Conservation (phyloP, 2,113 vertebrate genomes). For the Bubalus kerabau region DNA sequence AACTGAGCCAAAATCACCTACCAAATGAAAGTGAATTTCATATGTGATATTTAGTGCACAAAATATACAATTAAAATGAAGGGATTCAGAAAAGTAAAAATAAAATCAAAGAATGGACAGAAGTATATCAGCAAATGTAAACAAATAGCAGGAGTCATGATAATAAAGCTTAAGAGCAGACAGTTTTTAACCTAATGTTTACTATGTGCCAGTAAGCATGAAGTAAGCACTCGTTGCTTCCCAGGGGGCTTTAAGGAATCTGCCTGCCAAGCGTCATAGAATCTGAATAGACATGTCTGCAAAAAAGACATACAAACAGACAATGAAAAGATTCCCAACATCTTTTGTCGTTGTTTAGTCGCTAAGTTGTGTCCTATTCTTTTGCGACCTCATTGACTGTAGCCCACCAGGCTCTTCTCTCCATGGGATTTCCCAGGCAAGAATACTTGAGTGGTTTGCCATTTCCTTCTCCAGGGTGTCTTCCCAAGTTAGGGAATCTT, state of each 20-base stretch:
- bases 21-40: background rate
- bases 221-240: background rate
- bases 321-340: background rate
- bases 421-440: background rate
- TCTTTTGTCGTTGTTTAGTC: background rate
- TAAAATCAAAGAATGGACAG: background rate
- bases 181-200: background rate
- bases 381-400: background rate
- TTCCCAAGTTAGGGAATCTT: background rate
- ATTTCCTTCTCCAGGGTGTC: background rate
- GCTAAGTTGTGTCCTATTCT: background rate
- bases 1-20: background rate
- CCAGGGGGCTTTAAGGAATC: background rate
- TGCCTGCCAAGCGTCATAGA: background rate
- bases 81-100: background rate
- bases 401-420: background rate
- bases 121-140: background rate
- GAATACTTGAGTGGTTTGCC: background rate
- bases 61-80: background rate
- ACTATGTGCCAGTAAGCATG: background rate
- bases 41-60: background rate
- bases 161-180: background rate
- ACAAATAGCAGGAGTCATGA: background rate
- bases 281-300: background rate
- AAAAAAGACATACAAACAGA: background rate